Evolutionary conservation across 92 coral and sea anemone genomes (phyloP), one percentile per base, ranked within the genome.

Genomic region (Bergia puertoricense): DNA sequence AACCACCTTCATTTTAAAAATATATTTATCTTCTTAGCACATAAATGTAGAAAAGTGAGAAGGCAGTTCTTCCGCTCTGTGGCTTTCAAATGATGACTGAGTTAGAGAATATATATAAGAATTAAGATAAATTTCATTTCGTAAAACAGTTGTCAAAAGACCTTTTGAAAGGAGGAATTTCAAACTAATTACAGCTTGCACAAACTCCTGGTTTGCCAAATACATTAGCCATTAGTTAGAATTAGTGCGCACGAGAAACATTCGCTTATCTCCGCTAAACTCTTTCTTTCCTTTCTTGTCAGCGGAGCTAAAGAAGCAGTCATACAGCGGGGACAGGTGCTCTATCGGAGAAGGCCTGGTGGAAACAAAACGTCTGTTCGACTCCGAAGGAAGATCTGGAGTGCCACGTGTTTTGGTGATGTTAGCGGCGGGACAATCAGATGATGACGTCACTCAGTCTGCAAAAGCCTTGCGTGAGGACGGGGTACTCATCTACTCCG

Each of bases 361-460:
- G 51, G 89, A 68, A 37, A 74, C 89, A 10, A 85, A 76, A 80
- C 75, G 85, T 22, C 79, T 93, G 41, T 88, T 91, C 51, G 90
- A 88, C 45, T 68, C 83, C 9, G 81, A 80, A 22, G 94, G 97
- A 10, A 87, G 95, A 16, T 84, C 45, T 65, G 90, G 96, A 36
- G 93, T 93, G 1, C 92, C 91, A 23, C 92, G 93, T 54, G 57
- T 94, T 36, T 85, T 96, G 11, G 93, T 94, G 0, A 83, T 86
- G 43, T 85, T 96, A 41, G 87, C 93, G 78, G 95, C 94, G 51
- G 98, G 98, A 57, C 93, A 92, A 85, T 91, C 95, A 14, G 93
- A 86, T 68, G 98, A 94, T 77, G 92, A 96, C 81, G 90, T 93
- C 81, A 86, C 91, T 30, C 82, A 62, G 20, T 86, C 95, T 23